Percentiles rank a stretch among this genome's conserved stretches.
Evolutionary conservation across 53 echinoderm and acorn worm genomes (phyloP).

Genomic region (Holothuria leucospilota): DNA sequence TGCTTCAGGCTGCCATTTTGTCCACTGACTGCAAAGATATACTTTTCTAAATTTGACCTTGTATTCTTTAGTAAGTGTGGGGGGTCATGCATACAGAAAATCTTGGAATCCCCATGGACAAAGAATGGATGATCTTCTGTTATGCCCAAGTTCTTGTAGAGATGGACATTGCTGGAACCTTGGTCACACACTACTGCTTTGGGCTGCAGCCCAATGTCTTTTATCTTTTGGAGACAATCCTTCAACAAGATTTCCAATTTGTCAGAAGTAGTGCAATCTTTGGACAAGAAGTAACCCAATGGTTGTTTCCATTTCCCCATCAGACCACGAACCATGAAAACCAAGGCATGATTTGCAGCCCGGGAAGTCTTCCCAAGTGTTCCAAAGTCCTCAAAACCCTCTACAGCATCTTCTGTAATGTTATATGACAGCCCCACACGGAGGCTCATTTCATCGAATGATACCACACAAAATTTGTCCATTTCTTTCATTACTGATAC

Average conservation of each 20-base stretch:
- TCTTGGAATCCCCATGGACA: constrained; percentile 26
- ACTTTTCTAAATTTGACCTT: constrained; percentile 44
- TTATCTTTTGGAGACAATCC: constrained; percentile 41
- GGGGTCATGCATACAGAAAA: constrained; percentile 65
- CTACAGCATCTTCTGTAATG: constrained; percentile 56
- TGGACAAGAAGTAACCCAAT: constrained; percentile 44
- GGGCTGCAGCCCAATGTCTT: constrained; percentile 49
- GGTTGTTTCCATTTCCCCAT: constrained; percentile 56
- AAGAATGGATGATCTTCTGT: constrained; percentile 34
- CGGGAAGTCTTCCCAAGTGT: constrained; percentile 36
- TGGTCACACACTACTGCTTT: constrained; percentile 65
- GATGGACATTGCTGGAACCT: constrained; percentile 44
- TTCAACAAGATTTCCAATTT: constrained; percentile 5
- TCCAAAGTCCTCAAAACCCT: constrained; percentile 72
- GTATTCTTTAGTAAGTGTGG: constrained; percentile 67
- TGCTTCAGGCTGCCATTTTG: background rate
- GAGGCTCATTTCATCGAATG: constrained; percentile 64
- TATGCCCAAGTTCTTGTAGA: constrained; percentile 39
- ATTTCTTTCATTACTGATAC: constrained; percentile 53
- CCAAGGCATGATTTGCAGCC: constrained; percentile 65
- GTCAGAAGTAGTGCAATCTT: constrained; percentile 17
- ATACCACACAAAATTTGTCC: constrained; percentile 53
- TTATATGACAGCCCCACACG: constrained; percentile 54
- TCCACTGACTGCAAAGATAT: constrained; percentile 40
- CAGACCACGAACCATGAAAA: constrained; percentile 62